phyloP scores from a whole-genome alignment of 2,797 vertebrate species.

The Gobionotothen gibberifrons region DNA sequence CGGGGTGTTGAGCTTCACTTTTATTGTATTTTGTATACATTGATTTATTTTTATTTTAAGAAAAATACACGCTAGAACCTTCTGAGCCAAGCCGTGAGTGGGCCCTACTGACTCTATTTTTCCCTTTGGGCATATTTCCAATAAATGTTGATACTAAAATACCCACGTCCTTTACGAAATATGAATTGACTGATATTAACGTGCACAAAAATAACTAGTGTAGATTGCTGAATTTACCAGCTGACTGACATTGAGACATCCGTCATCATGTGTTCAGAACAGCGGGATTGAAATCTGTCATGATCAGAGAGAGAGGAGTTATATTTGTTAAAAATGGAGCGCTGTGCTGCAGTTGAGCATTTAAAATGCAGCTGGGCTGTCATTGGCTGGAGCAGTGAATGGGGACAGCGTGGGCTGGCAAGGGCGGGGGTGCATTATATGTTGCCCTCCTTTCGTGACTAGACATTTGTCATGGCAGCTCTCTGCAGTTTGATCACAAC shows the following conservation, averaged over 20 bases:
- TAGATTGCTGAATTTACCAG: background rate
- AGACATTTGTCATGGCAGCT: conserved; percentile 50
- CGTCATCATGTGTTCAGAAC: background rate
- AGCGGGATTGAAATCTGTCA: background rate
- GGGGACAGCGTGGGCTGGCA: conserved; percentile 52
- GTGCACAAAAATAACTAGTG: too few relatives aligned
- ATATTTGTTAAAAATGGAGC: conserved; percentile 51
- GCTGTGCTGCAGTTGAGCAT: conserved; percentile 29
- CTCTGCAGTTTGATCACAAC: conserved; percentile 32
- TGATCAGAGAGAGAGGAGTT: conserved; percentile 5
- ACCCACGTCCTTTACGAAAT: background rate
- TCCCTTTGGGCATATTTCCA: too few relatives aligned
- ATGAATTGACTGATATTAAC: background rate
- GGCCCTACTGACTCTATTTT: background rate
- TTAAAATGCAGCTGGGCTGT: conserved; percentile 48
- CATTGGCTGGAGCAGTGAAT: conserved; percentile 40
- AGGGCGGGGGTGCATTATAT: conserved; percentile 47
- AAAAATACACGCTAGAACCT: background rate
- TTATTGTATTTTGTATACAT: background rate
- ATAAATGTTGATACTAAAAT: background rate
- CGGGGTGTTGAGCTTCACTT: background rate
- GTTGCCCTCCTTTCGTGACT: conserved; percentile 64
- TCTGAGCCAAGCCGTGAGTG: background rate
- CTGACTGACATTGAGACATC: background rate
- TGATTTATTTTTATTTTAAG: background rate